Evolutionary conservation across 1,140 invertebrate genomes (phyloP).

Genomic region (Atta cephalotes): DNA sequence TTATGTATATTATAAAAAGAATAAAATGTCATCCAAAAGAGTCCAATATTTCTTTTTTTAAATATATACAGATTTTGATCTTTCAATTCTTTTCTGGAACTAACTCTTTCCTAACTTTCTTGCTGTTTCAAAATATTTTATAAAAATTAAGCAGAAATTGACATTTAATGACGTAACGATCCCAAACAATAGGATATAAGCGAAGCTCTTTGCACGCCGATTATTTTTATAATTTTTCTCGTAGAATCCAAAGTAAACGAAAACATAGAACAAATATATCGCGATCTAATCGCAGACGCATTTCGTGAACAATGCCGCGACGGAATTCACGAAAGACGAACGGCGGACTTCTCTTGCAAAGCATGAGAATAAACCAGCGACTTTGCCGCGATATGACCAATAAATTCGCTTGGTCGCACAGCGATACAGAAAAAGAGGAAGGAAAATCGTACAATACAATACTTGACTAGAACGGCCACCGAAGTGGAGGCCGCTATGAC

Average conservation of each 20-base stretch:
- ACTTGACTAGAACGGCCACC: conserved; percentile 3
- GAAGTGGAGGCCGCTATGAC: conserved; percentile 11
- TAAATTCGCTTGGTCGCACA: conserved; percentile 28
- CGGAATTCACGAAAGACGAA: conserved; percentile 9
- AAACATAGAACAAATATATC: neutral
- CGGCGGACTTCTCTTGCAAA: neutral
- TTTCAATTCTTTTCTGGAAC: neutral
- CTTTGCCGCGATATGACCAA: conserved; percentile 24
- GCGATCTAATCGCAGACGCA: neutral
- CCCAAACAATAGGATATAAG: neutral
- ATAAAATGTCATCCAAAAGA: neutral
- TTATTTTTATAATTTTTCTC: conserved; percentile 2
- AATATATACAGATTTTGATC: neutral
- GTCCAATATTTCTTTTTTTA: neutral
- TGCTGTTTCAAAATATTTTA: neutral
- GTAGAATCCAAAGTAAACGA: neutral
- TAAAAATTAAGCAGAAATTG: neutral
- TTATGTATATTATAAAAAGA: neutral
- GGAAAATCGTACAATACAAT: conserved; percentile 40
- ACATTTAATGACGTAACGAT: neutral
- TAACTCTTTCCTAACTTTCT: neutral
- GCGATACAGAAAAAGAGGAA: conserved; percentile 9
- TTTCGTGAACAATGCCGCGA: conserved; percentile 1
- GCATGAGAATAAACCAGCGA: conserved; percentile 10
- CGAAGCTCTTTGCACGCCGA: neutral